Evolutionary conservation across 2,888 invertebrate species (phyloP).

Genomic region (Cistogaster globosa): DNA sequence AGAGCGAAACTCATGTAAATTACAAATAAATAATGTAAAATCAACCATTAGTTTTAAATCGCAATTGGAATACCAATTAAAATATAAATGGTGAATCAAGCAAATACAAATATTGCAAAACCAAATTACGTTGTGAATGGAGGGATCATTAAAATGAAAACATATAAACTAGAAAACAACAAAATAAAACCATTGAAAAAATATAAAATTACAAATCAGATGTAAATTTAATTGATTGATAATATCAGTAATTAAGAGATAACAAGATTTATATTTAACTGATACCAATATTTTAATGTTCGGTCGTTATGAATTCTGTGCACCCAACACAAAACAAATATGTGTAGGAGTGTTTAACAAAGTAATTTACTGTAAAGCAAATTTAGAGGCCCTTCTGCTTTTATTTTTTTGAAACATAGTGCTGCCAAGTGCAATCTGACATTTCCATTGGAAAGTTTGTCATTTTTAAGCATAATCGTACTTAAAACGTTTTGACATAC

Average conservation of each 20-base stretch:
- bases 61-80: conserved; percentile 56
- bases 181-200: conserved; percentile 11
- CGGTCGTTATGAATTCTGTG: not conserved
- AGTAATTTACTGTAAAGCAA: too few species aligned
- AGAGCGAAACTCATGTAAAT: conserved; percentile 6
- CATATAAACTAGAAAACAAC: not conserved
- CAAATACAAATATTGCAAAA: conserved; percentile 63
- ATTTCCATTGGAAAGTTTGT: too few species aligned
- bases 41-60: conserved; percentile 49
- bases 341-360: too few species aligned
- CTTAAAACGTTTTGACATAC: too few species aligned
- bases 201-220: conserved; percentile 46
- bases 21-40: conserved; percentile 45
- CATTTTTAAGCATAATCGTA: too few species aligned
- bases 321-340: not conserved
- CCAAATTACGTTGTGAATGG: conserved; percentile 39
- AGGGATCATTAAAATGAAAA: conserved; percentile 39
- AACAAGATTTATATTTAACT: not conserved
- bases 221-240: conserved; percentile 68
- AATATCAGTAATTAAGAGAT: conserved; percentile 57
- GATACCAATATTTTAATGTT: not conserved
- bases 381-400: too few species aligned
- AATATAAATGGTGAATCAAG: conserved; percentile 65
- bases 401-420: too few species aligned
- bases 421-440: too few species aligned